These are phyloP conservation scores for Tenthredo notha DNA, from an alignment of 2,888 invertebrate species.

Conservation along the genomic window DNA sequence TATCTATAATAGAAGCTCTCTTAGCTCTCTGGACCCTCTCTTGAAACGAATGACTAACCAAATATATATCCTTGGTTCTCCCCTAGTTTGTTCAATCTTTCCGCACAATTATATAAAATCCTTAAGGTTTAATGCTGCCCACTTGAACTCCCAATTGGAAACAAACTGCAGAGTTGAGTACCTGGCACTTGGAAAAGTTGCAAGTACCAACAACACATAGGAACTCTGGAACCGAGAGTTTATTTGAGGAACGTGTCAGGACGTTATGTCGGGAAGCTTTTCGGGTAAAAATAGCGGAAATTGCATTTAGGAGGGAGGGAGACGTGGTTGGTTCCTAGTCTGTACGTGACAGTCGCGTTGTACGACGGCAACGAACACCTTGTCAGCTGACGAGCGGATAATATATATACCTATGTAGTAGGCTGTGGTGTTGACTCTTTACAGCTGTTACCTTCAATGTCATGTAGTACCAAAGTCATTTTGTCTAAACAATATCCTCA, in stretches of 20 bases:
- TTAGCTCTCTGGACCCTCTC: neutral
- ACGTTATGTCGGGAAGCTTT: conserved; percentile 75
- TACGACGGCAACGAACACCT: conserved; percentile 66
- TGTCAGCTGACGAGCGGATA: conserved; percentile 57
- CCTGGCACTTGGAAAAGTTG: conserved; percentile 35
- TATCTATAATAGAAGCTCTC: neutral
- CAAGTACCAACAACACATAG: conserved; percentile 45
- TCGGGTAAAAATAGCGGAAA: conserved; percentile 78
- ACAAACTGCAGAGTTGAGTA: conserved; percentile 29
- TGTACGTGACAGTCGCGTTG: conserved; percentile 75
- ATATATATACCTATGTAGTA: conserved; percentile 64
- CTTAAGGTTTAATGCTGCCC: conserved; percentile 15
- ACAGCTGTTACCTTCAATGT: conserved; percentile 71
- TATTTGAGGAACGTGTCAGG: conserved; percentile 77
- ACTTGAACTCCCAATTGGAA: conserved; percentile 43
- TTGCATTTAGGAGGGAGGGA: conserved; percentile 71
- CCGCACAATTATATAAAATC: conserved; percentile 8
- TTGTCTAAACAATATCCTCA: neutral
- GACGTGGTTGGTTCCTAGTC: conserved; percentile 71
- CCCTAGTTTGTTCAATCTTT: neutral
- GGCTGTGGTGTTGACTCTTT: conserved; percentile 72
- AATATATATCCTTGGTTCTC: neutral
- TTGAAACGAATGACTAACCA: neutral
- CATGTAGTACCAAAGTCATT: conserved; percentile 46
- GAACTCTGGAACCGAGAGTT: conserved; percentile 58